Base-by-base conservation (phyloP, 2,888 invertebrate species). In the Bimastos eiseni region DNA sequence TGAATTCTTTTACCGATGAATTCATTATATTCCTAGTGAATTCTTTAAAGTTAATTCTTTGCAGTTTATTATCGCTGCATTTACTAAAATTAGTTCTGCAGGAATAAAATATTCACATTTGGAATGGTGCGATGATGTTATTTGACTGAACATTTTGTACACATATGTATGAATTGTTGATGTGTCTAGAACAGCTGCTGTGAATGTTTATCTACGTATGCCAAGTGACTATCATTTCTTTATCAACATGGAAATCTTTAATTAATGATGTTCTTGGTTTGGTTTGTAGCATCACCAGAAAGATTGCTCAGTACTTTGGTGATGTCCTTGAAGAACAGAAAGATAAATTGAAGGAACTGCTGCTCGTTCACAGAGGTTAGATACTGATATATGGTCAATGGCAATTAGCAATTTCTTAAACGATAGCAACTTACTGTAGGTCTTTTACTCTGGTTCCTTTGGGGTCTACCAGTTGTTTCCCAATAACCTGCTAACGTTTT, bases 241-340 rank as follows among this genome's bases (percentile, higher is more conserved):
- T 49, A 24, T 49, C 49, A 49, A 24, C 49, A 49, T 49, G 3
- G 21, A 24, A 17, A 49, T 1, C 4, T n/a, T n/a, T n/a, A n/a
- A n/a, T n/a, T n/a, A n/a, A n/a, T n/a, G n/a, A 49, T 49, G 49
- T 49, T 24, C 24, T 24, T 21, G 49, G 6, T 17, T 49, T 19
- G 44, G 19, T 24, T 70, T 70, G 30, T 89, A 91, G 91, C 34
- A 37, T 91, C 37, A n/a, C 55, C 21, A 89, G 90, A 34, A 91
- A 91, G 90, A 49, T 90, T 36, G 88, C 55, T 17, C 89, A 89
- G 41, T 89, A 89, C 89, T 86, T 91, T 11, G 33, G 44, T 83
- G 91, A 91, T 44, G 38, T 91, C 15, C 90, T 91, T 34, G 90
- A 91, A 55, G 90, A 88, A 15, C 89, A 91, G 49, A 90, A 55